Base-by-base conservation (phyloP, 1,140 invertebrate genomes). In the Pseudoatta argentina region DNA sequence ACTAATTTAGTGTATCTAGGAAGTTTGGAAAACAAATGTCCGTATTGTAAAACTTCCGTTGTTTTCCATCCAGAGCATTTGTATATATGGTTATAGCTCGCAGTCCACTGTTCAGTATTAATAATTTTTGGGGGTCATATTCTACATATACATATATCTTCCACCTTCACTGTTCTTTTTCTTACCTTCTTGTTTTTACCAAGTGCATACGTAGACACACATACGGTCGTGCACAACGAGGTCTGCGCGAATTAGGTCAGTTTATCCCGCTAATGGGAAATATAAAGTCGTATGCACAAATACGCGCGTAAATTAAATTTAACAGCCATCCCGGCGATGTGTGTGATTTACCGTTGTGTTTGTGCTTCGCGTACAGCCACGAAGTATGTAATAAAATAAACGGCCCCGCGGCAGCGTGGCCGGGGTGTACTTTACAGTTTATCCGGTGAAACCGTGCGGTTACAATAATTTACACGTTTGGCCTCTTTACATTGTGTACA, bases 261-360 rank as follows among this genome's bases (percentile, higher is more conserved):
- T 94, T 94, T 94, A 93, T 94, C 92, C 92, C 87, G 92, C 93
- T 94, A 94, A 94, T 94, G 92, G 92, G 93, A 94, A 94, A 94
- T 94, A 94, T 93, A 94, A 94, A 94, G 93, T 94, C 91, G 90
- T 91, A 92, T 83, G 79, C 91, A 92, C 91, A 93, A 94, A 94
- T 93, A 94, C 92, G 90, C 86, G 91, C 89, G 91, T 92, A 94
- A 94, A 94, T 94, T 92, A 94, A 94, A 93, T 94, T 94, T 92
- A 93, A 93, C 92, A 91, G 87, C 86, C 89, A 86, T 69, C 55
- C 16, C 87, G 88, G 89, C 91, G 91, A 93, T 93, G 93, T 88
- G 90, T 89, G 89, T 93, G 94, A 94, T 94, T 92, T 93, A 93
- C 92, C 86, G 93, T 91, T 92, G 90, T 93, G 92, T 93, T 93